Evolutionary conservation across 92 coral and sea anemone genomes (phyloP).

Genomic region (Porites evermanni): DNA sequence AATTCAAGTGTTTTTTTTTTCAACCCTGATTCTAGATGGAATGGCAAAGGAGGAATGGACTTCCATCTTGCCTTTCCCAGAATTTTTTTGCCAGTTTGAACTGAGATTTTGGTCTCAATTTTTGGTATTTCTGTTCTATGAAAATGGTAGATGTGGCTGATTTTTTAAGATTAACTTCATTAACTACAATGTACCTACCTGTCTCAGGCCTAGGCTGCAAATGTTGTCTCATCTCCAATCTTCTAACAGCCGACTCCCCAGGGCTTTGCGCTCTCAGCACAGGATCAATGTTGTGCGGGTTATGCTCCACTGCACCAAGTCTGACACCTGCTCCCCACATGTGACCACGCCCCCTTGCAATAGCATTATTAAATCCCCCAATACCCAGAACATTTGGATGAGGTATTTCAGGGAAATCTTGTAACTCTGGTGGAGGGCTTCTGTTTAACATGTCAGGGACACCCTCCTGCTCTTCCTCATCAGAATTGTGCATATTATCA

Average conservation of each 20-base stretch:
- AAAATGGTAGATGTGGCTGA: no score
- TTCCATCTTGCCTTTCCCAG: no score
- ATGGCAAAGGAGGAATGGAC: no score
- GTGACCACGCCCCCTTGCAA: conserved; percentile 42
- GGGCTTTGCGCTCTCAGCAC: conserved; percentile 76
- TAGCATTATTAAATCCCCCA: conserved; percentile 23
- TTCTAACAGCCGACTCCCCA: conserved; percentile 83
- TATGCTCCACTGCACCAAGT: conserved; percentile 77
- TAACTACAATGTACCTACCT: conserved; percentile 14
- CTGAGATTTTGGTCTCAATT: no score
- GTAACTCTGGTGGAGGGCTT: conserved; percentile 41
- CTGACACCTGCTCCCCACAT: conserved; percentile 87
- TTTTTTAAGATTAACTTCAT: no score
- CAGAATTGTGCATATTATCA: neutral
- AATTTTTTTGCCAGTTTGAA: no score
- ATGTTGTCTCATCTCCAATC: conserved; percentile 76
- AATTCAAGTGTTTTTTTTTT: no score
- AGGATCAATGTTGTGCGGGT: conserved; percentile 80
- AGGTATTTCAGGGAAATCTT: conserved; percentile 13
- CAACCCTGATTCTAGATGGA: no score
- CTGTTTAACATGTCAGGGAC: conserved; percentile 23
- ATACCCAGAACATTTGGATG: conserved; percentile 36
- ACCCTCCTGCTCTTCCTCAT: neutral
- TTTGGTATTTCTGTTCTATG: no score
- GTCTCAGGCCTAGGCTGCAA: conserved; percentile 42